Evolutionary conservation across 2,113 vertebrate genomes (phyloP), one percentile per base, ranked within the genome.

Genomic region (Takifugu flavidus): DNA sequence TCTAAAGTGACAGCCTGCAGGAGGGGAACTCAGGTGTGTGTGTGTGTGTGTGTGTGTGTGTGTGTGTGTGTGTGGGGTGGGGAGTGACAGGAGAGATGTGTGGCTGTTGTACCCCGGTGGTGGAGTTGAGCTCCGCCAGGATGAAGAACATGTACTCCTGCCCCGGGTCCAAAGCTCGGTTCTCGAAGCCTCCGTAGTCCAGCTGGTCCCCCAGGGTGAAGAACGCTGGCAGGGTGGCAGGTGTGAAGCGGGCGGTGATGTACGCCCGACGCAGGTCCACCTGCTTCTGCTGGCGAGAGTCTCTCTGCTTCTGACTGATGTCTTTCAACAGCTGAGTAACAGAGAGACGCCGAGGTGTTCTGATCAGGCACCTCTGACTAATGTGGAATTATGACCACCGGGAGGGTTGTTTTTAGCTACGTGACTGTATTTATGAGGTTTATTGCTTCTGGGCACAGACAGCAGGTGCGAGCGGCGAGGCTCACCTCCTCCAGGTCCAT

Each of bases 401-500:
- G 68, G 51, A 59, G 57, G 80, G 20, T 20, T 20, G 20, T 20
- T 20, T 20, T 20, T 20, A 20, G 20, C 20, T 20, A 20, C 20
- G 20, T 20, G 20, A 20, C 20, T 64, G 49, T 66, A 60, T 77
- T 63, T 53, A 55, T 55, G 49, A 62, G 71, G 13, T 57, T 56
- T 51, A 51, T 14, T 64, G 25, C 68, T 75, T 65, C 46, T 47
- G 75, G 28, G 45, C 62, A 61, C 72, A 78, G 55, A 71, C 56
- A 51, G 52, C 43, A 39, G 26, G 29, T 58, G 55, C 46, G 63
- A 66, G 65, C 47, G 70, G 59, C 58, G 45, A 14, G 66, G 49
- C 72, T 71, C 80, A 98, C 96, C 94, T 98, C 96, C 80, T 99
- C 96, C 68, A 99, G 88, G 82, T 98, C 96, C 95, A 99, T 97